Conservation (phyloP, 2,888 invertebrate genomes). For the Scelioninae gen. 2 region DNA sequence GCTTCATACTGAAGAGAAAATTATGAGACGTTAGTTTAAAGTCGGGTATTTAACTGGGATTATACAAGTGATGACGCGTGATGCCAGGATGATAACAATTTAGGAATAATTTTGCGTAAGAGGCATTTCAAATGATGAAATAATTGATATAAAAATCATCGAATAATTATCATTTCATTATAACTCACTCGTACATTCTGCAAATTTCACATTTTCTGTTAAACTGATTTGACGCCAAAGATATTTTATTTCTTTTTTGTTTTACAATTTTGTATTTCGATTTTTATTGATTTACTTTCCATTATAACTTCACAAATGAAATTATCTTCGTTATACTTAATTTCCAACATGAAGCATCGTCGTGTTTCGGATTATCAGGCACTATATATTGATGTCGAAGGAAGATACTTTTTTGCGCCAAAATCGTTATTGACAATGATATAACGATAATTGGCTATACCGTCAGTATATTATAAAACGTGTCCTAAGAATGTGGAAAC, state of each 20-base stretch:
- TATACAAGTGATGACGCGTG: slow-evolving; percentile 43
- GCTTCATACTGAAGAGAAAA: slow-evolving; percentile 49
- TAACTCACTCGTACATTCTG: neutral
- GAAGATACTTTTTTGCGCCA: slow-evolving; percentile 20
- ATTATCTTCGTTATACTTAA: slow-evolving; percentile 26
- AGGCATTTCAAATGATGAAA: slow-evolving; percentile 13
- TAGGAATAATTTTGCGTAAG: slow-evolving; percentile 10
- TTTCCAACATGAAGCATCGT: slow-evolving; percentile 18
- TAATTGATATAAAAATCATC: slow-evolving; percentile 5
- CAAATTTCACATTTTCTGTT: neutral
- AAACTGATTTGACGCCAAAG: too few relatives aligned
- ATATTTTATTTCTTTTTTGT: too few relatives aligned
- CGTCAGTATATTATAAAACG: slow-evolving; percentile 51
- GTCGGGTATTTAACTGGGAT: slow-evolving; percentile 46
- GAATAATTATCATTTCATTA: neutral
- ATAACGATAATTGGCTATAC: slow-evolving; percentile 41
- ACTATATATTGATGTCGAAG: slow-evolving; percentile 21
- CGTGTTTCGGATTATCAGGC: slow-evolving; percentile 11
- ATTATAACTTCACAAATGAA: slow-evolving; percentile 29
- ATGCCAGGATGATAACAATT: slow-evolving; percentile 35
- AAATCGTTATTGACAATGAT: slow-evolving; percentile 31
- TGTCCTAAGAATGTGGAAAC: slow-evolving; percentile 45
- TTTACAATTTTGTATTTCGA: too few relatives aligned
- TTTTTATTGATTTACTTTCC: slow-evolving; percentile 23
- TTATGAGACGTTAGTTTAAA: slow-evolving; percentile 53